Evolutionary conservation across 2,113 vertebrate species (phyloP).

Genomic region (Phalacrocorax aristotelis): DNA sequence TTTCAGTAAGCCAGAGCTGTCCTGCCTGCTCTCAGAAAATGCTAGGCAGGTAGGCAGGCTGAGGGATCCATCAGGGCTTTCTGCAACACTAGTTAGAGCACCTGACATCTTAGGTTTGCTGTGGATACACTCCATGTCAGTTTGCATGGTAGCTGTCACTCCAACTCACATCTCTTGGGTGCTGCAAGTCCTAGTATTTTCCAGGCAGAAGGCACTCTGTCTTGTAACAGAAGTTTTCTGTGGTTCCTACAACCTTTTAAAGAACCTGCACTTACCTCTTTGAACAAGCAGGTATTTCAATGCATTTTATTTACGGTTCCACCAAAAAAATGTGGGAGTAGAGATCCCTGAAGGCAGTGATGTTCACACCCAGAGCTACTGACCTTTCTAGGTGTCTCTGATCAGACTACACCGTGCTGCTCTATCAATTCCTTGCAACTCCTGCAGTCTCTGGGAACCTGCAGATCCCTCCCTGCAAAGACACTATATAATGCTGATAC

Average conservation of each 20-base stretch:
- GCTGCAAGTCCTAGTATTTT: background rate
- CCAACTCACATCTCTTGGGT: background rate
- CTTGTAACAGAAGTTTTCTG: background rate
- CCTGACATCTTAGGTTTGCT: background rate
- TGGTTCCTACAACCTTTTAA: background rate
- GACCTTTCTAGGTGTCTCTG: background rate
- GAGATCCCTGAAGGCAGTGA: background rate
- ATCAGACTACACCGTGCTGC: background rate
- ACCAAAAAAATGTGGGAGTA: background rate
- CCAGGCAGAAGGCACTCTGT: background rate
- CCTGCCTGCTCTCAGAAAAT: background rate
- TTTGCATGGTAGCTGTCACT: background rate
- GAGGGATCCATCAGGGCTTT: background rate
- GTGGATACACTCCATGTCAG: background rate
- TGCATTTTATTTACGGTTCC: background rate
- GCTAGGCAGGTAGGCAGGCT: background rate
- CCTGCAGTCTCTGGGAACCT: background rate
- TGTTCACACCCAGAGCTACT: background rate
- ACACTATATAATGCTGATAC: background rate
- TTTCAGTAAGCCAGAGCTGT: background rate
- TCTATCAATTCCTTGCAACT: background rate
- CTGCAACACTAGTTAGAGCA: background rate
- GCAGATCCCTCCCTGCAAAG: background rate
- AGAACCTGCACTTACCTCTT: background rate
- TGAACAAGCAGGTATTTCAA: background rate